Percentiles rank a stretch among this genome's conserved stretches.
These are phyloP conservation scores for Apostichopus parvimensis DNA, from an alignment of 35 echinoderm and acorn worm genomes.

Conservation along the genomic window DNA sequence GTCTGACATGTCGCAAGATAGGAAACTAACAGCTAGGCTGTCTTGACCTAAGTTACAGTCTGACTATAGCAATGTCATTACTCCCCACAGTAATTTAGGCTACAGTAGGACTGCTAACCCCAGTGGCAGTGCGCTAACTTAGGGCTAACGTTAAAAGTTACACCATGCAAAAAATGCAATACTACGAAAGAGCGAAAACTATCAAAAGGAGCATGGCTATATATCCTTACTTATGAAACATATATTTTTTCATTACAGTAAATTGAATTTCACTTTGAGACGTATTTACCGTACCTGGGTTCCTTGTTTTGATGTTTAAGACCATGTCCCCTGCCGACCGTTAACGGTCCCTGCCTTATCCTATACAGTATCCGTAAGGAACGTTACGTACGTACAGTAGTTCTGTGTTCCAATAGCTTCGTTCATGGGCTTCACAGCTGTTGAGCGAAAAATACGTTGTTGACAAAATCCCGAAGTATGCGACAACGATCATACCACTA, in stretches of 20 bases:
- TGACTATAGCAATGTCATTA: not conserved
- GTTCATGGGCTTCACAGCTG: not conserved
- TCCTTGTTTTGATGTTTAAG: not conserved
- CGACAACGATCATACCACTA: not conserved
- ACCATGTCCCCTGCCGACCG: not conserved
- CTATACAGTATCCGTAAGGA: not conserved
- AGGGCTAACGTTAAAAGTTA: no score
- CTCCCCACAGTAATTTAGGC: no score
- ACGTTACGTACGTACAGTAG: not conserved
- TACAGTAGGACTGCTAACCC: no score
- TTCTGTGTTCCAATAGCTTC: not conserved
- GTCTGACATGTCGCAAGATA: not conserved
- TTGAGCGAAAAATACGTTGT: slow-evolving; percentile 1
- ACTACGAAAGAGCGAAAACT: no score
- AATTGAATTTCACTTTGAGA: no score
- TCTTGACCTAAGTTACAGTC: not conserved
- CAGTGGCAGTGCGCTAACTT: no score
- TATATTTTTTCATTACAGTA: no score
- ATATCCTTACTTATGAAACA: no score
- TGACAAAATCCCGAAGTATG: not conserved
- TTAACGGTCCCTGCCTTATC: not conserved
- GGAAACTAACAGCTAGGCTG: not conserved
- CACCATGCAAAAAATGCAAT: not conserved
- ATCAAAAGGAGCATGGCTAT: no score
- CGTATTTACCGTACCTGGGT: not conserved